Evolutionary conservation across 2,797 vertebrate species (phyloP).

Genomic region (Gadopsis bispinosus): DNA sequence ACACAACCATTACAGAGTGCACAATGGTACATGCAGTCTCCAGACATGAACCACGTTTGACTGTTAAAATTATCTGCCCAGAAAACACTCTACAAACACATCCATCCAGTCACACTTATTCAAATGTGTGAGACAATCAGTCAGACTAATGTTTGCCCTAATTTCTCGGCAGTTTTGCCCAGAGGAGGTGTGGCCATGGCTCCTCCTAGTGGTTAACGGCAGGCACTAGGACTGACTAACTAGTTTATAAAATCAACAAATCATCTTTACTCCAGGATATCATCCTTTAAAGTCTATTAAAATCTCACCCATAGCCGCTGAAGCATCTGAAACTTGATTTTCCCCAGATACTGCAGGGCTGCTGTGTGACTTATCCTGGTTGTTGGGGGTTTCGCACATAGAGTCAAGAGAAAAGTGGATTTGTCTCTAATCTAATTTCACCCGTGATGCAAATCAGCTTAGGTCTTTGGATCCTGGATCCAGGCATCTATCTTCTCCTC

Average conservation of each 20-base stretch:
- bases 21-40: slow-evolving; percentile 29
- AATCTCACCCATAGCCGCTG: slow-evolving; percentile 15
- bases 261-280: slow-evolving; percentile 32
- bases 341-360: slow-evolving; percentile 24
- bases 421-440: slow-evolving; percentile 83
- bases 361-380: slow-evolving; percentile 41
- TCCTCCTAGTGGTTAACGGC: slow-evolving; percentile 77
- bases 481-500: slow-evolving; percentile 60
- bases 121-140: slow-evolving; percentile 20
- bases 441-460: slow-evolving; percentile 81
- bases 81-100: slow-evolving; percentile 15
- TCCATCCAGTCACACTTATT: neutral
- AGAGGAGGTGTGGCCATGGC: slow-evolving; percentile 69
- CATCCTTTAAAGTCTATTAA: slow-evolving; percentile 47
- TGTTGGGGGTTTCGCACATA: slow-evolving; percentile 59
- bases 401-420: slow-evolving; percentile 79
- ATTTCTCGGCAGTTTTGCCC: slow-evolving; percentile 35
- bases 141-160: slow-evolving; percentile 30
- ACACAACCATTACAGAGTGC: slow-evolving; percentile 37
- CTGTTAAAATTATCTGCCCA: slow-evolving; percentile 8
- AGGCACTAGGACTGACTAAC: slow-evolving; percentile 40
- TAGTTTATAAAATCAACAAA: slow-evolving; percentile 25
- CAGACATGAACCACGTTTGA: slow-evolving; percentile 19
- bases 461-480: slow-evolving; percentile 66
- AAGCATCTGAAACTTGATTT: slow-evolving; percentile 27